Evolutionary conservation across 2,113 vertebrate species (phyloP).

Genomic region (Mesembrinibis cayennensis): DNA sequence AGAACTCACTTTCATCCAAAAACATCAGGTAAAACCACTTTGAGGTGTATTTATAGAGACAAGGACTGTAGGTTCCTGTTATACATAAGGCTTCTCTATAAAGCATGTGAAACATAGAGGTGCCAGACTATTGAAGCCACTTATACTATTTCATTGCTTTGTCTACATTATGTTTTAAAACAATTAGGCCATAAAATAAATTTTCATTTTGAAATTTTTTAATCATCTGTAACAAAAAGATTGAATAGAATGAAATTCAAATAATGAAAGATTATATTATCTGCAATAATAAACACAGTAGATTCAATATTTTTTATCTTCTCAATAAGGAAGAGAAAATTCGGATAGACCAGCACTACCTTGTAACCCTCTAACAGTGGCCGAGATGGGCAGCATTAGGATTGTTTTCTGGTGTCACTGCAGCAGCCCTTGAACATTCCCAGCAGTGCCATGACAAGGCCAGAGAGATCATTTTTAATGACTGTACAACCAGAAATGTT

Average conservation of each 20-base stretch:
- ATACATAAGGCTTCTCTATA: not conserved
- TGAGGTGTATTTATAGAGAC: not conserved
- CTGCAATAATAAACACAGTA: not conserved
- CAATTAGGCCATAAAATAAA: not conserved
- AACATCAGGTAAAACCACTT: not conserved
- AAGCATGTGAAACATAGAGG: not conserved
- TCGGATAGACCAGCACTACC: not conserved
- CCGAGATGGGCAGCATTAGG: not conserved
- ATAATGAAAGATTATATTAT: not conserved
- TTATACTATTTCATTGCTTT: not conserved
- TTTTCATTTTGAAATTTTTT: not conserved
- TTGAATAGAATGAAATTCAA: not conserved
- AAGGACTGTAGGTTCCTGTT: not conserved
- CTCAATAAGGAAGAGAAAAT: not conserved
- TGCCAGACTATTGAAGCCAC: not conserved
- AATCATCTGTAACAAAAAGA: not conserved
- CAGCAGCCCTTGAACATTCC: not conserved
- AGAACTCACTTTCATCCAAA: not conserved
- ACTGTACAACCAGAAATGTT: not conserved
- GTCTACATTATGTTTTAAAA: not conserved
- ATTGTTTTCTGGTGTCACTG: not conserved
- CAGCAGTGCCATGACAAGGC: not conserved
- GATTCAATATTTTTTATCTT: not conserved
- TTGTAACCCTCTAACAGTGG: not conserved
- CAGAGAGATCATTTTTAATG: constrained; percentile 18